Percentiles rank a stretch among this genome's conserved stretches.
Evolutionary conservation across 2,797 vertebrate species (phyloP).

Genomic region (Antennarius maculatus): DNA sequence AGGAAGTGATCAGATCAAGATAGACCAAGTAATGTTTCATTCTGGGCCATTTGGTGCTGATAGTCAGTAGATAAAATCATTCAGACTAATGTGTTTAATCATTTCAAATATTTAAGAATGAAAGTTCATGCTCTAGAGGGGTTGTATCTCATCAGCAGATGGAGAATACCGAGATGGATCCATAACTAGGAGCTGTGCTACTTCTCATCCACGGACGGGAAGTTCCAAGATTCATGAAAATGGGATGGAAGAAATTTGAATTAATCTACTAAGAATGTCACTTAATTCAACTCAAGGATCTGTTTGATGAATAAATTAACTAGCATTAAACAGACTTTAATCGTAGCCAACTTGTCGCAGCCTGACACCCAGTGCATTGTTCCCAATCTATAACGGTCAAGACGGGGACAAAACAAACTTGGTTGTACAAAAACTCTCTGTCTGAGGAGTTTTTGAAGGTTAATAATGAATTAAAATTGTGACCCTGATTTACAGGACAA

Average conservation of each 20-base stretch:
- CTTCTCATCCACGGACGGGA: not conserved
- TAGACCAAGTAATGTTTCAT: not conserved
- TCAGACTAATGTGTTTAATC: not conserved
- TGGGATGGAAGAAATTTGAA: not conserved
- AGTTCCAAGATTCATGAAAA: constrained; percentile 3
- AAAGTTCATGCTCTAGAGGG: not conserved
- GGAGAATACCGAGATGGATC: constrained; percentile 8
- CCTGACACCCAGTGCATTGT: too few relatives aligned
- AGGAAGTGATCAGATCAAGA: not conserved
- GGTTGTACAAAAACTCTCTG: not conserved
- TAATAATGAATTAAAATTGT: not conserved
- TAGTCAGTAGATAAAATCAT: not conserved
- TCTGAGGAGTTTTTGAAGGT: not conserved
- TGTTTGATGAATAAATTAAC: not conserved
- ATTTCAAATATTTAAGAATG: not conserved
- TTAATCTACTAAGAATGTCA: too few relatives aligned
- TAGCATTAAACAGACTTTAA: too few relatives aligned
- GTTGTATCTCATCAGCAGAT: not conserved
- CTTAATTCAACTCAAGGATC: too few relatives aligned
- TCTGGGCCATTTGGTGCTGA: not conserved
- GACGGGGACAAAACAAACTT: too few relatives aligned
- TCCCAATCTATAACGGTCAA: too few relatives aligned
- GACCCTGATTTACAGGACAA: too few relatives aligned
- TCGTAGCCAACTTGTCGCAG: too few relatives aligned
- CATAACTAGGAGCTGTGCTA: not conserved